These are phyloP conservation scores for Apostichopus parvimensis DNA, from an alignment of 35 echinoderm and acorn worm species.

Conservation along the genomic window DNA sequence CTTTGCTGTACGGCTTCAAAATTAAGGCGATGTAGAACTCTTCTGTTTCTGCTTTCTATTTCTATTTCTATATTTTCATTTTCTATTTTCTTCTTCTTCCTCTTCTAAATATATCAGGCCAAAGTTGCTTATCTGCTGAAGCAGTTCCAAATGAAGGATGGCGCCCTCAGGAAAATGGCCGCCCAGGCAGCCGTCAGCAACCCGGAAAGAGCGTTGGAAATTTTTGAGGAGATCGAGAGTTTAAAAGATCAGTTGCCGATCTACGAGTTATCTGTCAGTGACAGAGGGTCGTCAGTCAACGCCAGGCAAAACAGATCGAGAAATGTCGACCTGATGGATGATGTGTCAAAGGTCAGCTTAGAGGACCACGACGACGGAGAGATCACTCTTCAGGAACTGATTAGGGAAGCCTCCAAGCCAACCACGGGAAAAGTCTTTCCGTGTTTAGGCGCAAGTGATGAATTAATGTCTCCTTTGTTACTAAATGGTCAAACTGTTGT, in stretches of 20 bases:
- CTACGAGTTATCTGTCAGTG: neutral
- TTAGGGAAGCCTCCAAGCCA: conserved; percentile 34
- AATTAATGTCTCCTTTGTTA: neutral
- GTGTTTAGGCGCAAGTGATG: neutral
- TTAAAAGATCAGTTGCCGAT: conserved; percentile 3
- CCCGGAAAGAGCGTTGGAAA: conserved; percentile 55
- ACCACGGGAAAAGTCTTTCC: neutral
- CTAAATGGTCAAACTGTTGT: neutral
- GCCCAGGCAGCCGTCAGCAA: conserved; percentile 53
- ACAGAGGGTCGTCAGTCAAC: neutral
- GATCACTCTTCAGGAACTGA: conserved; percentile 41
- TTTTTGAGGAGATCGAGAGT: conserved; percentile 67
- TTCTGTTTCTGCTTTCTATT: too few relatives aligned
- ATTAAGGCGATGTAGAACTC: too few relatives aligned
- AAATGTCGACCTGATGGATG: neutral
- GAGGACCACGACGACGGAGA: neutral
- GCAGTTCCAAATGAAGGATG: conserved; percentile 76
- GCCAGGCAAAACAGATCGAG: neutral
- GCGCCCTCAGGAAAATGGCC: conserved; percentile 58
- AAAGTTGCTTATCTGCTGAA: conserved; percentile 76
- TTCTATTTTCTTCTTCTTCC: too few relatives aligned
- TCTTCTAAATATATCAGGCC: conserved; percentile 37
- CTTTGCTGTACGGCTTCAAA: too few relatives aligned
- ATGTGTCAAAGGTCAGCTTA: neutral
- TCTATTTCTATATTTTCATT: too few relatives aligned